These are phyloP conservation scores for Thecocarcelia acutangulata DNA, from an alignment of 2,888 invertebrate species.

Conservation along the genomic window DNA sequence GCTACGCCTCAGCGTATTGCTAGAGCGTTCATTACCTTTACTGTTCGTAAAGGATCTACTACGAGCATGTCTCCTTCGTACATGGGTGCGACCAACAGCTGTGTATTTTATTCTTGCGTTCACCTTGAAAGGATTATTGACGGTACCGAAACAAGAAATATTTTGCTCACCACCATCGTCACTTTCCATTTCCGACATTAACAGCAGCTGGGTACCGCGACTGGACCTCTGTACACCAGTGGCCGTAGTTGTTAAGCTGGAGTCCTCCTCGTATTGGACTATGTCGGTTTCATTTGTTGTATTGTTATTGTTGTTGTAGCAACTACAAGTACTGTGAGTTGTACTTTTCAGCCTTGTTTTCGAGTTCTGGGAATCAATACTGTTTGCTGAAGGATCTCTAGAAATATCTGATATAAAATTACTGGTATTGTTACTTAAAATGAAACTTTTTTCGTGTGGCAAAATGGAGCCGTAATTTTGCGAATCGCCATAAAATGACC, in stretches of 20 bases:
- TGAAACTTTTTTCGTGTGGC: constrained; percentile 77
- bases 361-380: constrained; percentile 49
- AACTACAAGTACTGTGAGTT: constrained; percentile 21
- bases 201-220: constrained; percentile 47
- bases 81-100: constrained; percentile 50
- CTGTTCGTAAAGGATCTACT: constrained; percentile 79
- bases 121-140: constrained; percentile 72
- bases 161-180: constrained; percentile 72
- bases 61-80: constrained; percentile 74
- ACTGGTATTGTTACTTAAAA: constrained; percentile 77
- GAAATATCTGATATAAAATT: constrained; percentile 80
- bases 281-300: constrained; percentile 50
- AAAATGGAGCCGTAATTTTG: constrained; percentile 80
- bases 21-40: constrained; percentile 53
- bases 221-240: constrained; percentile 18
- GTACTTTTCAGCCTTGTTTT: constrained; percentile 40
- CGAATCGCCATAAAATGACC: constrained; percentile 74
- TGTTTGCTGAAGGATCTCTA: constrained; percentile 75
- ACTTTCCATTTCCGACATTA: constrained; percentile 70
- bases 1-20: constrained; percentile 74
- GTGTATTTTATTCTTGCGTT: constrained; percentile 65
- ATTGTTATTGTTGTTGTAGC: constrained; percentile 38
- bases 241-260: constrained; percentile 24
- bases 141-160: constrained; percentile 78
- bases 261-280: constrained; percentile 50